These are phyloP conservation scores for Psammodynastes pulverulentus DNA, from an alignment of 2,113 vertebrate species.

Conservation along the genomic window DNA sequence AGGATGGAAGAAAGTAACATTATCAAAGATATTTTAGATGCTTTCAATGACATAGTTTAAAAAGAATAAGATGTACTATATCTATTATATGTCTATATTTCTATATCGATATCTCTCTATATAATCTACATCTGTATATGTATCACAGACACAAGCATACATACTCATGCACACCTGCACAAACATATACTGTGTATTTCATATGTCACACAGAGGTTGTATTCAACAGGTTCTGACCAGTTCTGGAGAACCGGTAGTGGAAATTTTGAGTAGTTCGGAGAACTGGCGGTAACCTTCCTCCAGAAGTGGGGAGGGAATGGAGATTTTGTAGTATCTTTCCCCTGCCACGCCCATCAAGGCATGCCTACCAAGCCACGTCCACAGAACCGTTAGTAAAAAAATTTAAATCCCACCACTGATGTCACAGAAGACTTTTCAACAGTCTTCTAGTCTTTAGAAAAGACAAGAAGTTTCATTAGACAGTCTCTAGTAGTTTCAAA, in stretches of 20 bases:
- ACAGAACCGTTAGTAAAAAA: too few relatives aligned
- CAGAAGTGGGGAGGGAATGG: too few relatives aligned
- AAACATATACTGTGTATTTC: neutral
- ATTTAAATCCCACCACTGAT: too few relatives aligned
- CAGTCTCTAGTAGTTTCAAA: neutral
- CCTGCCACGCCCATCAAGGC: too few relatives aligned
- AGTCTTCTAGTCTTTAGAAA: neutral
- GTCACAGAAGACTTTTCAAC: neutral
- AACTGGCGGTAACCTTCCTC: too few relatives aligned
- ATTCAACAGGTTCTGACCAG: too few relatives aligned
- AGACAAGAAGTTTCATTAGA: neutral
- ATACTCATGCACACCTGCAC: neutral
- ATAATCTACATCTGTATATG: neutral
- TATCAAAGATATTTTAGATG: neutral
- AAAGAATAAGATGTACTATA: neutral
- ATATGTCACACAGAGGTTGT: too few relatives aligned
- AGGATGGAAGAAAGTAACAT: neutral
- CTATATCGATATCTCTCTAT: neutral
- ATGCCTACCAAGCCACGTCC: too few relatives aligned
- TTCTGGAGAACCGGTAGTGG: too few relatives aligned
- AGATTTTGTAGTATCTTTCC: too few relatives aligned
- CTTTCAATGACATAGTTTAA: neutral
- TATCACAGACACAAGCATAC: neutral
- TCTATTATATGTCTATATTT: neutral
- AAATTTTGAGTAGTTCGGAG: too few relatives aligned